phyloP scores from a whole-genome alignment of 1,140 invertebrate species.

The Drosophila willistoni region DNA sequence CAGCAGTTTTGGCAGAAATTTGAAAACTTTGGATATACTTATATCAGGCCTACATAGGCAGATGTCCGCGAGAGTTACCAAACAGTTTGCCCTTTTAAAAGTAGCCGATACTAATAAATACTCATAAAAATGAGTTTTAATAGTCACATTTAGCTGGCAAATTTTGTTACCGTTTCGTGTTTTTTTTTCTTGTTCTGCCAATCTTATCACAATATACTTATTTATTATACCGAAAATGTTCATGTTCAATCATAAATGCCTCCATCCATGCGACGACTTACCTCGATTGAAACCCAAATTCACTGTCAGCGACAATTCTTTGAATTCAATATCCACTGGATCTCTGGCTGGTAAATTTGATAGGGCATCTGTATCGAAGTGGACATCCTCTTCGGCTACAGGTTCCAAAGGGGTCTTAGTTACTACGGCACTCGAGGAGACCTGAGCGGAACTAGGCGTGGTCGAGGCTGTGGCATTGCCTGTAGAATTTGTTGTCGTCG shows the following conservation, averaged over 20 bases:
- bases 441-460: not conserved
- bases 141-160: slow-evolving; percentile 21
- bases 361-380: slow-evolving; percentile 69
- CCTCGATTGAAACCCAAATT: slow-evolving; percentile 88
- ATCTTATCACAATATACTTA: slow-evolving; percentile 53
- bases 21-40: slow-evolving; percentile 16
- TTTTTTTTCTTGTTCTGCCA: slow-evolving; percentile 44
- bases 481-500: slow-evolving; percentile 33
- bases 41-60: not conserved
- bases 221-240: not conserved
- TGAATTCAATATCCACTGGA: slow-evolving; percentile 88
- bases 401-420: slow-evolving; percentile 49
- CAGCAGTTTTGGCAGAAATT: slow-evolving; percentile 10
- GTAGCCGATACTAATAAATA: slow-evolving; percentile 47
- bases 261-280: slow-evolving; percentile 64
- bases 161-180: slow-evolving; percentile 37
- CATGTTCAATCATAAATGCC: slow-evolving; percentile 29
- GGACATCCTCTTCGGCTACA: slow-evolving; percentile 58
- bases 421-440: slow-evolving; percentile 21
- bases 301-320: slow-evolving; percentile 88
- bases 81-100: slow-evolving; percentile 29
- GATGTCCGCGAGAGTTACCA: not conserved
- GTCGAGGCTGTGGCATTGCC: slow-evolving; percentile 14
- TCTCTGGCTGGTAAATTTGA: slow-evolving; percentile 84
- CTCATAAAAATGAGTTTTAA: slow-evolving; percentile 50